A percentile compares a stretch with the other conserved stretches of the same genome.
phyloP scores from a whole-genome alignment of 2,113 vertebrate species.

The Charina bottae region DNA sequence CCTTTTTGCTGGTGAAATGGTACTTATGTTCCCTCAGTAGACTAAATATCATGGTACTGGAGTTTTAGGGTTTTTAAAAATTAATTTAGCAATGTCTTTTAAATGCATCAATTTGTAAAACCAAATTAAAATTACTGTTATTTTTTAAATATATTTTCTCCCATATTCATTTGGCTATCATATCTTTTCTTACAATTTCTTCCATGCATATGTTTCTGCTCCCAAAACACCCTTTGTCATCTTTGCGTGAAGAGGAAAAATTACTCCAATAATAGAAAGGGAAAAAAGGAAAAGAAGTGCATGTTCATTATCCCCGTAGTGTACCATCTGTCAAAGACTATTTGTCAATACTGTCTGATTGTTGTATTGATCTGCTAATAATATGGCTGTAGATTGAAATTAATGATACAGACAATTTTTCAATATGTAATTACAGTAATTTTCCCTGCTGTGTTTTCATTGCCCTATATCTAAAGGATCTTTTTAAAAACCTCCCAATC shows the following conservation, averaged over 20 bases:
- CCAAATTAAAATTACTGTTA: neutral
- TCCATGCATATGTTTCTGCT: neutral
- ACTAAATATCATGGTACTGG: neutral
- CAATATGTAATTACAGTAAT: slow-evolving; percentile 9
- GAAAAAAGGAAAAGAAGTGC: neutral
- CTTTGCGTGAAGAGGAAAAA: neutral
- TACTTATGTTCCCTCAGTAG: neutral
- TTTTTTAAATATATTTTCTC: neutral
- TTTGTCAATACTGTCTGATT: slow-evolving; percentile 24
- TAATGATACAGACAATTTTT: slow-evolving; percentile 31
- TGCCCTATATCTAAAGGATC: slow-evolving; percentile 10
- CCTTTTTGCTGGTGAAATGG: neutral
- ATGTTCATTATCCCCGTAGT: neutral
- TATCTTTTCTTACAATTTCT: neutral
- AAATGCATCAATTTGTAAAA: neutral
- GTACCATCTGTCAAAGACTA: neutral
- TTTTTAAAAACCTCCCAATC: slow-evolving; percentile 18
- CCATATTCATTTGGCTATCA: neutral
- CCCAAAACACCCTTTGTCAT: neutral
- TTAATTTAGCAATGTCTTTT: neutral
- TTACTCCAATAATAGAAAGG: neutral
- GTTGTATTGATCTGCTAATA: slow-evolving; percentile 36
- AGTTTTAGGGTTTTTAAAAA: neutral
- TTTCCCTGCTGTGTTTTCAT: slow-evolving; percentile 13
- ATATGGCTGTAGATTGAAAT: slow-evolving; percentile 21